Evolutionary conservation across 2,113 vertebrate species (phyloP).

Genomic region (Ellobius talpinus): DNA sequence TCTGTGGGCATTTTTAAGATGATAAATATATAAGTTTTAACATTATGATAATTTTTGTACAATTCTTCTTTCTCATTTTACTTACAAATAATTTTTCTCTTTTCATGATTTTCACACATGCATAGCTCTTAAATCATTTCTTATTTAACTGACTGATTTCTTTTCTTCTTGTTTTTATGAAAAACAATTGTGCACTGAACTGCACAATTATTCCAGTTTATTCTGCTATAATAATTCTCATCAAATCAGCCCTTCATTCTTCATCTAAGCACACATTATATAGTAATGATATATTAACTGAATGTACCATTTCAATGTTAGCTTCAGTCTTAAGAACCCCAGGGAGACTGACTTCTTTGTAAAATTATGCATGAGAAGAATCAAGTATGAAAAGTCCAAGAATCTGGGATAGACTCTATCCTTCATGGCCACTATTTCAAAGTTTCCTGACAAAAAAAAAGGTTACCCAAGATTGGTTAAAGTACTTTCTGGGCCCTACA

Average conservation of each 20-base stretch:
- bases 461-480: background rate
- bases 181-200: background rate
- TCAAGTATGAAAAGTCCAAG: background rate
- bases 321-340: background rate
- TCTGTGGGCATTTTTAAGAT: background rate
- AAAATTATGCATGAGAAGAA: background rate
- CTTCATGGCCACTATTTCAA: background rate
- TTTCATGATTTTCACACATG: conserved; percentile 24
- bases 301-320: background rate
- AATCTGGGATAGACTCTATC: background rate
- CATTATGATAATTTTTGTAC: background rate
- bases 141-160: background rate
- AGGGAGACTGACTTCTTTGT: background rate
- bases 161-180: background rate
- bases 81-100: background rate
- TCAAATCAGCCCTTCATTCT: background rate
- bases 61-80: background rate
- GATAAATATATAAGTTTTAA: conserved; percentile 2
- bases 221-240: background rate
- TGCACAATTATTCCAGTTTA: conserved; percentile 8
- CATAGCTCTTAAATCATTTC: background rate
- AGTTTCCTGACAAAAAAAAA: background rate
- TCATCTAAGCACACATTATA: background rate
- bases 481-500: background rate
- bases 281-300: background rate